A percentile compares a stretch with the other conserved stretches of the same genome.
phyloP scores from a whole-genome alignment of 2,797 vertebrate genomes.

The Xiphophorus birchmanni region DNA sequence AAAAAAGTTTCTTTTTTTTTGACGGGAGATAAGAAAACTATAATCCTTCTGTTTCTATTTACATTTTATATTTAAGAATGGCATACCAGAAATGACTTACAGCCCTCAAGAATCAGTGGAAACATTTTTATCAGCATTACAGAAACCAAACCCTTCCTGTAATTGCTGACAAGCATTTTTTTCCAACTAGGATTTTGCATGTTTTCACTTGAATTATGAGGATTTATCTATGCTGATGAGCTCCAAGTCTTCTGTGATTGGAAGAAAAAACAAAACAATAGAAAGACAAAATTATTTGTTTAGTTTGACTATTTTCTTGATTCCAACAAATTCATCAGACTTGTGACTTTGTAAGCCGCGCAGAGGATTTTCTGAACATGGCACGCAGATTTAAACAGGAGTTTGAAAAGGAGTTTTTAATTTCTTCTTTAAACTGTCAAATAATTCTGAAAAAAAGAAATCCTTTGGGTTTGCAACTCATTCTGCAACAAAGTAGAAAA shows the following conservation, averaged over 20 bases:
- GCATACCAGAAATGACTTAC: neutral
- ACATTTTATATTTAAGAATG: neutral
- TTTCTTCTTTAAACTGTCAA: neutral
- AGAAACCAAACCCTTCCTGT: neutral
- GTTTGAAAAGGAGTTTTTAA: neutral
- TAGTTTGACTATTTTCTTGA: neutral
- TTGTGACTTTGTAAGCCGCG: neutral
- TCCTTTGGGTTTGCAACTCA: neutral
- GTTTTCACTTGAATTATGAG: neutral
- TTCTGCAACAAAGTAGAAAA: neutral
- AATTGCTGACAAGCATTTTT: neutral
- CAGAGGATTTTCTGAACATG: no score
- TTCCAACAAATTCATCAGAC: neutral
- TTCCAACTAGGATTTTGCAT: neutral
- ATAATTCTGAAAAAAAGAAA: neutral
- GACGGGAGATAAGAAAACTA: neutral
- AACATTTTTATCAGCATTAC: neutral
- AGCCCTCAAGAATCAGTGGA: neutral
- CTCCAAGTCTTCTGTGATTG: neutral
- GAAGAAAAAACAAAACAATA: neutral
- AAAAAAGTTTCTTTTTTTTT: neutral
- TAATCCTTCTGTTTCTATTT: neutral
- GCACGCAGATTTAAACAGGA: neutral
- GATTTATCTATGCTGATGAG: neutral
- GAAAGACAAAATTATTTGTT: neutral